Evolutionary conservation across 2,888 invertebrate species (phyloP), one percentile per base, ranked within the genome.

Genomic region (Eretmocerus hayati): DNA sequence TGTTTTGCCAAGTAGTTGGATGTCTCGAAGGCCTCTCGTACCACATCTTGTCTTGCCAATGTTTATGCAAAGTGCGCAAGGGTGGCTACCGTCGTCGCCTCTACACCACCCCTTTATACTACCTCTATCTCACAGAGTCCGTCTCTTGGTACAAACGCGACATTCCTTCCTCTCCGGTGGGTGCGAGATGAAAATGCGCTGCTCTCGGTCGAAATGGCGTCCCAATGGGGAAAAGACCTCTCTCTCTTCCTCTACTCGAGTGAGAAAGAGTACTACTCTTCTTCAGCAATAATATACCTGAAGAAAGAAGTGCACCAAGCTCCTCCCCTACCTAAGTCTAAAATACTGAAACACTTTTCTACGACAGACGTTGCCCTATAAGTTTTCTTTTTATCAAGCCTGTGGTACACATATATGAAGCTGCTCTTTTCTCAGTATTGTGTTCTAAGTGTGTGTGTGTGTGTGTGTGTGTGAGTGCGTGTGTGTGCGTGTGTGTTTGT

Each of bases 311-410:
- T 11, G 6, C 26, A 9, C 26, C 26, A 26, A 6, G 8, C 26
- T 11, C 26, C 11, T 26, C 26, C 11, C 11, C 26, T 26, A n/a
- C 36, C 50, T 53, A 53, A 53, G 47, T 53, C 53, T 53, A 51
- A 53, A 51, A 53, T 53, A 53, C 48, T 50, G 53, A 48, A 53
- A 53, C 45, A 51, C 50, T 53, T 50, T 53, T n/a, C n/a, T 50
- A 46, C 50, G 53, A 39, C 42, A 38, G 37, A 39, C 33, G 46
- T 30, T 20, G 32, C 45, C 48, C 42, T 53, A 53, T 46, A 53
- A 53, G 50, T 53, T 53, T 51, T 30, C 50, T 46, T 48, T 48
- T 48, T 50, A 45, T 19, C 21, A 20, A 5, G 38, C 33, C 5
- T 16, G 33, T 15, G 33, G 30, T 13, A 13, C 8, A 13, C 41